These are phyloP conservation scores for Meles meles DNA, from an alignment of 2,113 vertebrate genomes.

Conservation along the genomic window DNA sequence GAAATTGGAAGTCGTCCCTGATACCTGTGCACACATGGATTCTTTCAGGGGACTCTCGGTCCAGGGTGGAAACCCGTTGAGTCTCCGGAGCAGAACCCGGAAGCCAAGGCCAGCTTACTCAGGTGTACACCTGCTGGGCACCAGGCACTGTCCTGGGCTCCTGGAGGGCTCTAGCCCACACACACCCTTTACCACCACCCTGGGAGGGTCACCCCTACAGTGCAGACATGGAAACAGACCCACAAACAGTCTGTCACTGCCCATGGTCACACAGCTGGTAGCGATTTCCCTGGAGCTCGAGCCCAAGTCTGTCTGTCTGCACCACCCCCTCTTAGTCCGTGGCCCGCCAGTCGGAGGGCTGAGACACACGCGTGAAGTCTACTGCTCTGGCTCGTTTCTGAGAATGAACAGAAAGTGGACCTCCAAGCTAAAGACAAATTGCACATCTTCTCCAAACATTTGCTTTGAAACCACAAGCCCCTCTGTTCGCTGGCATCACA, in stretches of 20 bases:
- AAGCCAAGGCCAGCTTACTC: neutral
- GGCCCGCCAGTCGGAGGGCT: neutral
- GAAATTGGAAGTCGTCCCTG: neutral
- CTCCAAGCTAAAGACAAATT: conserved; percentile 3
- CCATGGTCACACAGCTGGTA: neutral
- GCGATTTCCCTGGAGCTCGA: neutral
- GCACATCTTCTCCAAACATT: conserved; percentile 48
- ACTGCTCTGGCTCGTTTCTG: neutral
- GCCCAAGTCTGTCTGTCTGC: neutral
- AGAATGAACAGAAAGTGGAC: neutral
- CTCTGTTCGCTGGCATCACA: conserved; percentile 9
- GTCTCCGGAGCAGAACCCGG: neutral
- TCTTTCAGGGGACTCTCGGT: neutral
- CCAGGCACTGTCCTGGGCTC: neutral
- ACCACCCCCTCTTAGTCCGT: neutral
- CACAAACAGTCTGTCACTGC: neutral
- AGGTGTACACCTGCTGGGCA: accelerated
- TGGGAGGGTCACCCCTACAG: neutral
- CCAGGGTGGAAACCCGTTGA: neutral
- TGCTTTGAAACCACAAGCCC: conserved; percentile 66
- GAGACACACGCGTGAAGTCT: neutral
- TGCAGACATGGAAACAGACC: neutral
- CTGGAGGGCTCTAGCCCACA: neutral
- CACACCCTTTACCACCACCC: neutral
- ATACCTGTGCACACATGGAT: neutral